Evolutionary conservation across 2,113 vertebrate genomes (phyloP).

Genomic region (Urocitellus parryii): DNA sequence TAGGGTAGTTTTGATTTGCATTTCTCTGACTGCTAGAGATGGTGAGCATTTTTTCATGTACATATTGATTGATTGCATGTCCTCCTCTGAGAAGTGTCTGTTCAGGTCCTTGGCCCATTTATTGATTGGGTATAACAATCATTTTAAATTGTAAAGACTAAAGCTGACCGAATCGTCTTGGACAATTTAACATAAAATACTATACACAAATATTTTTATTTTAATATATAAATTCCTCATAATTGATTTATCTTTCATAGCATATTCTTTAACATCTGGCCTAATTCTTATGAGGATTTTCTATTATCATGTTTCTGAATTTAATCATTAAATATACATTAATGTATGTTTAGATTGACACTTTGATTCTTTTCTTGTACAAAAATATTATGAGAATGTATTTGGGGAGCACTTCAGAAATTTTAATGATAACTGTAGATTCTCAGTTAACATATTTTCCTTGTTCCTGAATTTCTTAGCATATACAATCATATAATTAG

Average conservation of each 20-base stretch:
- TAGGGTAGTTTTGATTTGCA: no score
- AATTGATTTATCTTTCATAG: not conserved
- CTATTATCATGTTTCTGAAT: not conserved
- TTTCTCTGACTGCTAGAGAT: no score
- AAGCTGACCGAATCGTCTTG: not conserved
- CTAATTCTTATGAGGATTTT: not conserved
- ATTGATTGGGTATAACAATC: no score
- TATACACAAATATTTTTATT: not conserved
- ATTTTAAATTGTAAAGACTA: not conserved
- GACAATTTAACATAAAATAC: not conserved
- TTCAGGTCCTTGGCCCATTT: no score
- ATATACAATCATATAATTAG: not conserved
- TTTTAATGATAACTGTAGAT: not conserved
- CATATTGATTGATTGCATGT: no score
- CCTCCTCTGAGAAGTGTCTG: no score
- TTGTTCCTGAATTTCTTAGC: not conserved
- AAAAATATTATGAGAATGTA: not conserved
- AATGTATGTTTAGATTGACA: not conserved
- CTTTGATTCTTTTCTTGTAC: not conserved
- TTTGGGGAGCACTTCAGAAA: not conserved
- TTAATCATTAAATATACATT: not conserved
- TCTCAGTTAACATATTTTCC: not conserved
- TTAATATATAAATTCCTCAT: not conserved
- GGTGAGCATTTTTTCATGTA: no score
- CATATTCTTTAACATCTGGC: not conserved